Evolutionary conservation across 2,797 vertebrate species (phyloP).

Genomic region (Sebastes elongatus): DNA sequence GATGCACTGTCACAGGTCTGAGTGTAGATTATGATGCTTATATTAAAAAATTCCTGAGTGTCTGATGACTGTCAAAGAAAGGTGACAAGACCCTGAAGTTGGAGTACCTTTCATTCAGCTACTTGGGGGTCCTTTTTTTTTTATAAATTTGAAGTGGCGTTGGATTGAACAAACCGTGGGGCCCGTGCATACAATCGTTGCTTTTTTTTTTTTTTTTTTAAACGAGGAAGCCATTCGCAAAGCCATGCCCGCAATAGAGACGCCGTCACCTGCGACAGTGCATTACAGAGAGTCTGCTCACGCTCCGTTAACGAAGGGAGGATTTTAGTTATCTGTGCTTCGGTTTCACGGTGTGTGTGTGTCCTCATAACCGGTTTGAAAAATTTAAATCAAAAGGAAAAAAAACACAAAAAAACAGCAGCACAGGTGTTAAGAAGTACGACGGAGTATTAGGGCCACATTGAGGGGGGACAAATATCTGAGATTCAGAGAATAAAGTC

Average conservation of each 20-base stretch:
- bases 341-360: conserved; percentile 18
- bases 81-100: conserved; percentile 67
- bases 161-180: conserved; percentile 13
- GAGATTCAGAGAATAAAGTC: too few species aligned
- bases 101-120: conserved; percentile 51
- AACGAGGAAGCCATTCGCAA: conserved; percentile 46
- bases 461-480: too few species aligned
- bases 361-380: conserved; percentile 1
- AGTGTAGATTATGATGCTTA: conserved; percentile 59
- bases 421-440: background rate
- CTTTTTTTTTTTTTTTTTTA: conserved; percentile 2
- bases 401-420: background rate
- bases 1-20: conserved; percentile 76
- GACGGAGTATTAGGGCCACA: too few species aligned
- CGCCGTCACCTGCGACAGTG: conserved; percentile 63
- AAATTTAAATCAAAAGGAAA: background rate
- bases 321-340: conserved; percentile 65
- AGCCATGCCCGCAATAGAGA: conserved; percentile 34
- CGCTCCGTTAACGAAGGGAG: conserved; percentile 11
- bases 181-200: conserved; percentile 17
- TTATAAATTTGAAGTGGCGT: conserved; percentile 6
- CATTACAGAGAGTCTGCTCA: conserved; percentile 44
- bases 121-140: conserved; percentile 2
- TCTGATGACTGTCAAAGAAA: conserved; percentile 72
- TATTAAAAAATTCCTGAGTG: conserved; percentile 82